Conservation (phyloP, 2,888 invertebrate genomes). For the Chrysolina oricalcia region DNA sequence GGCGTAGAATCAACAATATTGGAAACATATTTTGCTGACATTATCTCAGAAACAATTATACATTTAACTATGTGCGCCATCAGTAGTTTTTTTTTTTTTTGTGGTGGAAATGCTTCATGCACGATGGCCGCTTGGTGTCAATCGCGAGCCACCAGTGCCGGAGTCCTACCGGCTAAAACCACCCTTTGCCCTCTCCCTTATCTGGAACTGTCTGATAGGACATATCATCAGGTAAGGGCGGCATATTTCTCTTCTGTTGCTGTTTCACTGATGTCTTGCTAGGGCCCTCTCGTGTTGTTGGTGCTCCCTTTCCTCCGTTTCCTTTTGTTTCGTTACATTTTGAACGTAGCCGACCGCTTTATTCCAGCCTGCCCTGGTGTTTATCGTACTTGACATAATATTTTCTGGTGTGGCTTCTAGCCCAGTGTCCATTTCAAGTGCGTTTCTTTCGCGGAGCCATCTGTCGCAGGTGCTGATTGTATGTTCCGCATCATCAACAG, state of each 20-base stretch:
- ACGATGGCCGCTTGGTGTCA: too few relatives aligned
- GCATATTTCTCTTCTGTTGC: background rate
- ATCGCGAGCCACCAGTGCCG: too few relatives aligned
- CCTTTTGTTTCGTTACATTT: background rate
- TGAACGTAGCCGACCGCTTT: background rate
- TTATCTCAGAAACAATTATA: constrained; percentile 16
- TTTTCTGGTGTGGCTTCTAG: background rate
- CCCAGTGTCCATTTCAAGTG: too few relatives aligned
- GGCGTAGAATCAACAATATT: constrained; percentile 29
- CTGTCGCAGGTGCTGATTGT: background rate
- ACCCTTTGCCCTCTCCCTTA: too few relatives aligned
- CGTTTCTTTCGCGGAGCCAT: background rate
- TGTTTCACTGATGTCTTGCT: too few relatives aligned
- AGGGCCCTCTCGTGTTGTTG: background rate
- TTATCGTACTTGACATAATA: background rate
- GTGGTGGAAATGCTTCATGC: too few relatives aligned
- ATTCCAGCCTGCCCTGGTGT: background rate
- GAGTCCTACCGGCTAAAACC: too few relatives aligned
- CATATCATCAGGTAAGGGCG: background rate
- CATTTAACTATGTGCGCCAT: background rate
- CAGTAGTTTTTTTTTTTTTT: background rate
- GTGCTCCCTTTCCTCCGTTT: background rate
- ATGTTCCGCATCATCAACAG: background rate
- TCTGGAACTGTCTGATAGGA: too few relatives aligned
- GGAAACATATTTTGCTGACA: constrained; percentile 25